A percentile compares a stretch with the other conserved stretches of the same genome.
Conservation (phyloP, 1,140 invertebrate species). For the Zaprionus ornatus region DNA sequence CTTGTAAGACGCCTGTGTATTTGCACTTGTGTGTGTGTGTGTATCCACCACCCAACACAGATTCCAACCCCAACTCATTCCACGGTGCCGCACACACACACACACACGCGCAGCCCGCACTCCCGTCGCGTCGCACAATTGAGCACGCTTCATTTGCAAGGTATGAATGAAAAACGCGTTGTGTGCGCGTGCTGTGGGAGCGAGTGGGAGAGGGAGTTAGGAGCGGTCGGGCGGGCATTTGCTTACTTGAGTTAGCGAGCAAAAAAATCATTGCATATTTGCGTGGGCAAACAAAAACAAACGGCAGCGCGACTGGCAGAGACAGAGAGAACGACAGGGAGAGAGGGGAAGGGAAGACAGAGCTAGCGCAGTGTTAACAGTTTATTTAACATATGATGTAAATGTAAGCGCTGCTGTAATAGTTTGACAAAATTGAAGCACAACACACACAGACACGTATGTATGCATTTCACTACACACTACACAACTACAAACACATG, state of each 20-base stretch:
- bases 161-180: slow-evolving; percentile 65
- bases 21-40: slow-evolving; percentile 49
- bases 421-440: slow-evolving; percentile 59
- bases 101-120: neutral
- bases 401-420: slow-evolving; percentile 77
- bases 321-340: neutral
- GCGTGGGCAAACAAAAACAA: slow-evolving; percentile 75
- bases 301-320: slow-evolving; percentile 13
- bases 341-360: neutral
- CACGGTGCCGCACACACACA: neutral
- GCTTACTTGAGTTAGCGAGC: neutral
- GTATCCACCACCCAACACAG: slow-evolving; percentile 47
- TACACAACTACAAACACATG: slow-evolving; percentile 57
- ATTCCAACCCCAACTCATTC: slow-evolving; percentile 32
- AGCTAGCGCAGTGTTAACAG: slow-evolving; percentile 52
- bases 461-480: slow-evolving; percentile 36
- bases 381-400: slow-evolving; percentile 79
- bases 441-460: neutral
- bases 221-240: neutral
- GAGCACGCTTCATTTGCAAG: slow-evolving; percentile 67
- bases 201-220: neutral
- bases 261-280: slow-evolving; percentile 79
- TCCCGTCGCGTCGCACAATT: slow-evolving; percentile 36
- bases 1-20: slow-evolving; percentile 42
- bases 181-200: neutral